Conservation (phyloP, 2,888 invertebrate genomes). For the Mantis religiosa region DNA sequence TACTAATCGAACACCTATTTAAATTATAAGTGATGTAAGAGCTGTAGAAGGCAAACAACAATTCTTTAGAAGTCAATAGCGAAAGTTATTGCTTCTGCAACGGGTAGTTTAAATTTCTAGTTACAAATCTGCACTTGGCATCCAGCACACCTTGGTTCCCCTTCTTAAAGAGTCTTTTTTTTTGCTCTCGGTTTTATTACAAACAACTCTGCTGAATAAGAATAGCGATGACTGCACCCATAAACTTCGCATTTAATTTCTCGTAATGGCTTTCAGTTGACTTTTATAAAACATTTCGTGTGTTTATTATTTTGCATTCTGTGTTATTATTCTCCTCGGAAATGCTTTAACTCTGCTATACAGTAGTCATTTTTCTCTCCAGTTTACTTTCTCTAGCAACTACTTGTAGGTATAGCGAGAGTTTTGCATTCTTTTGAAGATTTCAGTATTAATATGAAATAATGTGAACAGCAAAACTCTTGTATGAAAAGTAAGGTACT, state of each 20-base stretch:
- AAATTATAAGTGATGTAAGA: too few species aligned
- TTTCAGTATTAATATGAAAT: too few species aligned
- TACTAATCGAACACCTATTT: too few species aligned
- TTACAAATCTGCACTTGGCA: too few species aligned
- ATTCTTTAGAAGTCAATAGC: neutral
- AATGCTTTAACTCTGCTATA: neutral
- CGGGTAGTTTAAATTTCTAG: neutral
- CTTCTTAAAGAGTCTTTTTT: neutral
- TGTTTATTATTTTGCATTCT: conserved; percentile 23
- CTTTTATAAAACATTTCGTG: conserved; percentile 26
- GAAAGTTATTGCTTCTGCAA: neutral
- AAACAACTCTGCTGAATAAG: neutral
- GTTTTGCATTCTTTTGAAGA: too few species aligned
- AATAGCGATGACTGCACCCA: neutral
- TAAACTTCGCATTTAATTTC: conserved; percentile 28
- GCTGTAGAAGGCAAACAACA: too few species aligned
- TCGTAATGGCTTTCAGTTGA: conserved; percentile 26
- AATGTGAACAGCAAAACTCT: too few species aligned
- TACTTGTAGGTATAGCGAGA: too few species aligned
- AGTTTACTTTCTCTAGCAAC: neutral
- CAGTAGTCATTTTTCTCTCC: neutral
- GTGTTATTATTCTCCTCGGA: neutral
- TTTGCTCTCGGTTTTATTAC: neutral
- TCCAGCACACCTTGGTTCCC: neutral
- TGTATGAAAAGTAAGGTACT: too few species aligned